phyloP scores from a whole-genome alignment of 23 tunicate species.

The Styela clava region DNA sequence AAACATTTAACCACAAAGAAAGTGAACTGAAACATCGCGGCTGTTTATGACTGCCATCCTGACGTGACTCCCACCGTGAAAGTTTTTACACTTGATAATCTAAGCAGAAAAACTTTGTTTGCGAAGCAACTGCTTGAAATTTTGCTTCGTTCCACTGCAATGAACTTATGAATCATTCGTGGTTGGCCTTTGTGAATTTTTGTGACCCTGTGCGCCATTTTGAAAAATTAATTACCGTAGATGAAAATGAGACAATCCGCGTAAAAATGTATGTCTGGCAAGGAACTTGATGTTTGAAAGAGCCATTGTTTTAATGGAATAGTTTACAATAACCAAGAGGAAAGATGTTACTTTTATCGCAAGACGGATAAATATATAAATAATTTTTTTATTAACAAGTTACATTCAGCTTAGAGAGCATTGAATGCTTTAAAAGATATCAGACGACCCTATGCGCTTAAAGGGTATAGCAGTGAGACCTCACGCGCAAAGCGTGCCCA shows the following conservation, averaged over 20 bases:
- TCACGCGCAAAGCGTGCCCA: neutral
- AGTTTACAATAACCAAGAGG: neutral
- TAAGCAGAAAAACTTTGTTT: neutral
- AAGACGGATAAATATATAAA: constrained; percentile 11
- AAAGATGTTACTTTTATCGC: constrained; percentile 11
- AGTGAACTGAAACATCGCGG: neutral
- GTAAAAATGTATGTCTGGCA: neutral
- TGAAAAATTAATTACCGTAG: neutral
- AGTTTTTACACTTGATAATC: neutral
- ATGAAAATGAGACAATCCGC: neutral
- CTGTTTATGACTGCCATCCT: neutral
- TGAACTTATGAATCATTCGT: neutral
- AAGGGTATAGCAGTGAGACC: neutral
- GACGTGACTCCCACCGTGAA: neutral
- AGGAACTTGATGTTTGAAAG: neutral
- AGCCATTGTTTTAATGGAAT: constrained; percentile 3
- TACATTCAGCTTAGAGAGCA: too few species aligned
- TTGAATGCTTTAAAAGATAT: too few species aligned
- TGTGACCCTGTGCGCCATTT: neutral
- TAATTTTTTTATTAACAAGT: neutral
- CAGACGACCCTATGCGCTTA: neutral
- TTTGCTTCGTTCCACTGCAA: neutral
- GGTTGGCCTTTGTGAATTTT: neutral
- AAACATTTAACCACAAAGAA: neutral
- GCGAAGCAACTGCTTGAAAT: neutral